phyloP scores from a whole-genome alignment of 2,888 invertebrate genomes.

The Hecatera dysodea region DNA sequence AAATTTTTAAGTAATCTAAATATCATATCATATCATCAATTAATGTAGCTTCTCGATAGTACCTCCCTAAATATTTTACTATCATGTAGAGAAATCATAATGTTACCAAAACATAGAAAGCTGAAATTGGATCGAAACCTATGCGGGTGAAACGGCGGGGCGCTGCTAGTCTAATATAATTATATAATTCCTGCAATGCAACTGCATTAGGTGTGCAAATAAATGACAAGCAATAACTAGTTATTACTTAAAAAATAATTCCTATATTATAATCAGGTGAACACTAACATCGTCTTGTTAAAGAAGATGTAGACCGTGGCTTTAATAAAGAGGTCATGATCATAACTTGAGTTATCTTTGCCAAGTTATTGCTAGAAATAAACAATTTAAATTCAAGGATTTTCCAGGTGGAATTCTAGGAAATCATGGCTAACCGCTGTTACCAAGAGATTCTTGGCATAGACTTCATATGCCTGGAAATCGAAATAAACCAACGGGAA shows the following conservation, averaged over 20 bases:
- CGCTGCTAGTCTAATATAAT: no score
- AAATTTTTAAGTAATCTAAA: no score
- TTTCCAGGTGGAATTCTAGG: background rate
- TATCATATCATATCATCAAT: no score
- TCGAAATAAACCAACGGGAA: no score
- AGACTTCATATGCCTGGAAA: no score
- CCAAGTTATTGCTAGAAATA: background rate
- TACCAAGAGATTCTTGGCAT: background rate
- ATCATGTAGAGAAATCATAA: no score
- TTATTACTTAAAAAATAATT: background rate
- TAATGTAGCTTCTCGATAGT: no score
- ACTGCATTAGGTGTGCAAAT: background rate
- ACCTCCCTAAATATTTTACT: no score
- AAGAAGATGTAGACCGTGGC: background rate
- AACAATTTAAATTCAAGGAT: background rate
- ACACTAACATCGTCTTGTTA: background rate
- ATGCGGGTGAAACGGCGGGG: no score
- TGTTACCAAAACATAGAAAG: no score
- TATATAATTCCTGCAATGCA: no score
- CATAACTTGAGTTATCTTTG: background rate
- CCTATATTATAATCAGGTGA: background rate
- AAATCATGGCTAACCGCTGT: background rate
- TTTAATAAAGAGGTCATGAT: conserved; percentile 15
- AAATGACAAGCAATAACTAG: background rate
- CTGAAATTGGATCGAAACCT: no score